phyloP scores from a whole-genome alignment of 2,888 invertebrate species.

The Azorinus chamasolen region DNA sequence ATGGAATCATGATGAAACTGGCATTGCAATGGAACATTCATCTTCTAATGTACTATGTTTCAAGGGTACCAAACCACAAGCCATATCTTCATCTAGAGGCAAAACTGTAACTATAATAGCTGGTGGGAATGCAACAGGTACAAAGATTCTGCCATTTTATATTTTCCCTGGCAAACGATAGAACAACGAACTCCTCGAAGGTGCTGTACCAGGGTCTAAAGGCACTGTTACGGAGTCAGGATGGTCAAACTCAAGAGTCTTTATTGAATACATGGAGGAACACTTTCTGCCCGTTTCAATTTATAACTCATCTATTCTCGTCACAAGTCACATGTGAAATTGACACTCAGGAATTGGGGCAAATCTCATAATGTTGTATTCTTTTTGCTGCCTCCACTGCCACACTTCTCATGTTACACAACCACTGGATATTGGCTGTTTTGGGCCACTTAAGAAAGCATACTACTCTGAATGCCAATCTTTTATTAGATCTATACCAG shows the following conservation, averaged over 20 bases:
- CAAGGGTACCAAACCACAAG: conserved; percentile 8
- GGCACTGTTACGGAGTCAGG: conserved; percentile 27
- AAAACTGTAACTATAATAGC: conserved; percentile 32
- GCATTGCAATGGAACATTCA: conserved; percentile 22
- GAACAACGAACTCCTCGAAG: conserved; percentile 13
- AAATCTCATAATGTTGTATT: conserved; percentile 39
- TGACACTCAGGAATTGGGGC: conserved; percentile 23
- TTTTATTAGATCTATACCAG: conserved; percentile 11
- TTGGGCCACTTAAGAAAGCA: no score
- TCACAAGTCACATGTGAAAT: conserved; percentile 40
- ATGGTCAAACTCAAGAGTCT: conserved; percentile 37
- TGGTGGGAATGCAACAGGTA: conserved; percentile 34
- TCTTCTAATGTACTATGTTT: conserved; percentile 8
- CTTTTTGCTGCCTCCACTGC: conserved; percentile 31
- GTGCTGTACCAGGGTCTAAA: conserved; percentile 23
- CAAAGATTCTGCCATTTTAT: no score
- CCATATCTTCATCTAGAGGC: conserved; percentile 20
- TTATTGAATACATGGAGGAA: conserved; percentile 23
- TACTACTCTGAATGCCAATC: no score
- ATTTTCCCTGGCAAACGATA: no score
- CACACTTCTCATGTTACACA: conserved; percentile 27
- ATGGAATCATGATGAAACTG: conserved; percentile 37
- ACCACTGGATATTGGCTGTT: no score
- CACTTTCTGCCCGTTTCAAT: conserved; percentile 34
- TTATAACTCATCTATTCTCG: conserved; percentile 41